Conservation (phyloP, 2,888 invertebrate species). For the Strigamia maritima region DNA sequence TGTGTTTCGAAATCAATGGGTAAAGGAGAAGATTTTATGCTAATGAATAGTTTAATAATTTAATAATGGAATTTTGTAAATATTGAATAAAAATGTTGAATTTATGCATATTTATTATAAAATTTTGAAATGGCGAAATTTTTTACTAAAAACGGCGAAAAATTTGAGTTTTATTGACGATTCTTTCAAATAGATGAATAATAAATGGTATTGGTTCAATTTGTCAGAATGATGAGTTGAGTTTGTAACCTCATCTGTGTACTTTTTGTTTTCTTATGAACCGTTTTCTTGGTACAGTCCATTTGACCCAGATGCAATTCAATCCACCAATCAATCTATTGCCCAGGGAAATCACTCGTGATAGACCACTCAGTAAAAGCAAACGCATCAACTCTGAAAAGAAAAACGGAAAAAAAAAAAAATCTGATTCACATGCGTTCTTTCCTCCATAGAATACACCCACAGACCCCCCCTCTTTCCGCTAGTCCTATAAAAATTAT, state of each 20-base stretch:
- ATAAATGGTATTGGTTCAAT: not conserved
- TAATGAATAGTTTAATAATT: not conserved
- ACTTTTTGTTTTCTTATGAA: constrained; percentile 31
- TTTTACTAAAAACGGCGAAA: not conserved
- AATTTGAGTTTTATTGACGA: not conserved
- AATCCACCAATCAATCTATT: constrained; percentile 31
- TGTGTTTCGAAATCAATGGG: not conserved
- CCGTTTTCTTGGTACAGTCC: constrained; percentile 1
- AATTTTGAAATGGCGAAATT: not conserved
- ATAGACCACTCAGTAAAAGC: constrained; percentile 8
- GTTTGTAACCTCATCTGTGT: not conserved
- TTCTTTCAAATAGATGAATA: not conserved
- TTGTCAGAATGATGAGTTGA: not conserved
- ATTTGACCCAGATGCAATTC: constrained; percentile 31
- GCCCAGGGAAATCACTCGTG: constrained; percentile 11
- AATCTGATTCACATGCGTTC: not conserved
- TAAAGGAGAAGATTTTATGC: not conserved
- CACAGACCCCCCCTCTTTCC: not conserved
- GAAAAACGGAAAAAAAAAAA: not conserved
- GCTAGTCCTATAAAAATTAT: not conserved
- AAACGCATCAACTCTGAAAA: constrained; percentile 10
- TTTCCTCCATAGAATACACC: not conserved
- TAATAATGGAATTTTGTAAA: not conserved
- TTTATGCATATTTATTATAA: no score
- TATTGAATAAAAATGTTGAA: not conserved